phyloP scores from a whole-genome alignment of 2,797 vertebrate genomes.

The Cossypha caffra region DNA sequence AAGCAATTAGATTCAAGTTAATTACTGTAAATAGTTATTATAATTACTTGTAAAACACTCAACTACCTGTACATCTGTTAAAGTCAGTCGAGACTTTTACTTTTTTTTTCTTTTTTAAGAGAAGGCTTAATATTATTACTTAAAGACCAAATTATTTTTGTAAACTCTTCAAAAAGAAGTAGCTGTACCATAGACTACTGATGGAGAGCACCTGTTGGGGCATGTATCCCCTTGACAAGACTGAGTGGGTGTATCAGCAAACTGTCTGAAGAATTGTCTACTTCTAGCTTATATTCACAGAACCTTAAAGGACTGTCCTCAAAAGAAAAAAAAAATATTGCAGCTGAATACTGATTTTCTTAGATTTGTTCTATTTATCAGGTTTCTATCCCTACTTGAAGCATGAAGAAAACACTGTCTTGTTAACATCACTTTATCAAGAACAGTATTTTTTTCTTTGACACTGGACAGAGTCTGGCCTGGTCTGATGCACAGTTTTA shows the following conservation, averaged over 20 bases:
- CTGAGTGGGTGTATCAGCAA: not conserved
- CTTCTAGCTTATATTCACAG: not conserved
- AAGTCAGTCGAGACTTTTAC: not conserved
- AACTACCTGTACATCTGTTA: conserved; percentile 35
- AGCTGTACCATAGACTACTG: not conserved
- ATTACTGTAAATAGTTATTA: conserved; percentile 54
- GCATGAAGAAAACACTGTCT: not conserved
- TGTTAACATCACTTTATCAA: not conserved
- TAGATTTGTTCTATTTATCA: not conserved
- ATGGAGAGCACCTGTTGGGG: not conserved
- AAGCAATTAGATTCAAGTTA: conserved; percentile 53
- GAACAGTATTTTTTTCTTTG: not conserved
- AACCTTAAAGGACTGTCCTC: not conserved
- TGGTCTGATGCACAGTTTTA: not conserved
- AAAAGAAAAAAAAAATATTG: not conserved
- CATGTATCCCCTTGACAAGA: not conserved
- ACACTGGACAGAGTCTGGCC: not conserved
- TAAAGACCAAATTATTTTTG: not conserved
- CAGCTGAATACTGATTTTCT: not conserved
- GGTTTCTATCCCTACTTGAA: not conserved
- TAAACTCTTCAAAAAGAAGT: not conserved
- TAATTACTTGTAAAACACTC: conserved; percentile 47
- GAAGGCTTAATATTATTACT: not conserved
- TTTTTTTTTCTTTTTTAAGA: not conserved
- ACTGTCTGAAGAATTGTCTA: not conserved